Percentiles rank a stretch among this genome's conserved stretches.
Evolutionary conservation across 2,797 vertebrate species (phyloP).

Genomic region (Spea hammondii): DNA sequence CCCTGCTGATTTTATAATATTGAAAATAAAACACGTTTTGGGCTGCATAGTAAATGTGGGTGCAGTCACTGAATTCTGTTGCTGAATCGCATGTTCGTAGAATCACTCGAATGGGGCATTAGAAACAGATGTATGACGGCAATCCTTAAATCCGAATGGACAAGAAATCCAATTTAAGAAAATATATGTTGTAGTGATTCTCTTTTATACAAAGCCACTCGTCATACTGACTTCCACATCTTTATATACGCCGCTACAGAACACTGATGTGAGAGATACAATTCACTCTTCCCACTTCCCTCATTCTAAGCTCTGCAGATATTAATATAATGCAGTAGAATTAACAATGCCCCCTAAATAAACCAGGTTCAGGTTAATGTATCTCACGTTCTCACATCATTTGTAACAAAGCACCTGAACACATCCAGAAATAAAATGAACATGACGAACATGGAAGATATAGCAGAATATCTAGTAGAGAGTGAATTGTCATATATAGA

Average conservation of each 20-base stretch:
- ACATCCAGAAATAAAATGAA: too few species aligned
- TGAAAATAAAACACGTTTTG: slow-evolving; percentile 57
- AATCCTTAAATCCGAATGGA: background rate
- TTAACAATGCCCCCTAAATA: too few species aligned
- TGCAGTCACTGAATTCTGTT: slow-evolving; percentile 19
- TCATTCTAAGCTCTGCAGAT: background rate
- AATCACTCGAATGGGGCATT: too few species aligned
- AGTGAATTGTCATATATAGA: too few species aligned
- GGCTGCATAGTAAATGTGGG: slow-evolving; percentile 35
- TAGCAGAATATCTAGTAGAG: too few species aligned
- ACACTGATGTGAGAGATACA: background rate
- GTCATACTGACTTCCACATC: background rate
- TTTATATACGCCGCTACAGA: background rate
- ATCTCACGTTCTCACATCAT: too few species aligned
- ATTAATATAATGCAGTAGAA: too few species aligned
- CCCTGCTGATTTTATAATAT: slow-evolving; percentile 64
- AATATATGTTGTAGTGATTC: background rate
- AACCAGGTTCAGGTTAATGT: too few species aligned
- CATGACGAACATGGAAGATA: too few species aligned
- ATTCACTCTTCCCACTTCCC: too few species aligned
- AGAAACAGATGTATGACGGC: background rate
- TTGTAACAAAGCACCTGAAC: too few species aligned
- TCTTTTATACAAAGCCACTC: background rate
- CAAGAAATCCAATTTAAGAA: background rate
- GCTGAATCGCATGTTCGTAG: background rate